Percentiles rank a stretch among this genome's conserved stretches.
Conservation (phyloP, 2,797 vertebrate species). For the Distichodus sexfasciatus region DNA sequence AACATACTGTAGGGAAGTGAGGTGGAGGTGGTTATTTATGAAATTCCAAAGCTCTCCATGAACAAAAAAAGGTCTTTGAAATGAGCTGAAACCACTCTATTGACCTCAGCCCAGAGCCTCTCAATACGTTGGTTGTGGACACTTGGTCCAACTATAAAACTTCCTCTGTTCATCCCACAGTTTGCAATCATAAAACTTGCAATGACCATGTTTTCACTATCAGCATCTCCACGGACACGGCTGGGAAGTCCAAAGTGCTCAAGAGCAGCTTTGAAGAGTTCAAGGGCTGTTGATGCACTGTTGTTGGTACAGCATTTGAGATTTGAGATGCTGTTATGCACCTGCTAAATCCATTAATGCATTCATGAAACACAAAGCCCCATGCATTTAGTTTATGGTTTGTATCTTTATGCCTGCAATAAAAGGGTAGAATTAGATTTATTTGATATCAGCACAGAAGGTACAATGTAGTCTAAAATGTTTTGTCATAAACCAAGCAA, state of each 20-base stretch:
- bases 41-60: neutral
- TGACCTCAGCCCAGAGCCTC: neutral
- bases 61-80: neutral
- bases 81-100: neutral
- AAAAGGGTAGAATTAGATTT: neutral
- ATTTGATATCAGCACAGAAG: too few relatives aligned
- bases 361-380: neutral
- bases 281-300: neutral
- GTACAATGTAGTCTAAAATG: too few relatives aligned
- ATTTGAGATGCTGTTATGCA: neutral
- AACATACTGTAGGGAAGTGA: neutral
- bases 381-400: neutral
- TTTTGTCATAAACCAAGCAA: too few relatives aligned
- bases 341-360: neutral
- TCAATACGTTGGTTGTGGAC: neutral
- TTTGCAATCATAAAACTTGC: neutral
- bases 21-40: neutral
- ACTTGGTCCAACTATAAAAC: slow-evolving; percentile 1
- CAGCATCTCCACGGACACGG: neutral
- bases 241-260: slow-evolving; percentile 1
- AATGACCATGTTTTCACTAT: neutral
- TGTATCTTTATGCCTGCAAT: neutral
- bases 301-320: neutral
- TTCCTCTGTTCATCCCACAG: neutral
- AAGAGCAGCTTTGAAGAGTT: neutral